phyloP scores from a whole-genome alignment of 2,113 vertebrate species.

The Dipodomys merriami region DNA sequence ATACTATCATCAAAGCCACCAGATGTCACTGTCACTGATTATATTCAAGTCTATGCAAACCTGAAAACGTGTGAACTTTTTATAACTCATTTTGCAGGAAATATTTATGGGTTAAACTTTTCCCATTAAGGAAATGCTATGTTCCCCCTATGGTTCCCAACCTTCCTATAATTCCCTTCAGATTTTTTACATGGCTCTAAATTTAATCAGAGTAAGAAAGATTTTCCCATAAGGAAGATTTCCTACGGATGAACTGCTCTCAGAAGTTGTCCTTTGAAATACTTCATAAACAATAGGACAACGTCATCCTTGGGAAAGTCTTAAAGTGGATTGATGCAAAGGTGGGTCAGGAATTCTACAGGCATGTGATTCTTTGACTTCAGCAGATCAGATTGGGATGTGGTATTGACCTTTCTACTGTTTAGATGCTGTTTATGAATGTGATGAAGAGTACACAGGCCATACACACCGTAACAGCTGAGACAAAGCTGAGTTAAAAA shows the following conservation, averaged over 20 bases:
- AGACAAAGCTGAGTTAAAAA: neutral
- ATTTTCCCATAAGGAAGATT: neutral
- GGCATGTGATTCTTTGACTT: conserved; percentile 40
- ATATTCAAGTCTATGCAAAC: conserved; percentile 65
- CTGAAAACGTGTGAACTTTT: conserved; percentile 40
- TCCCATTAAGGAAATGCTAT: conserved; percentile 21
- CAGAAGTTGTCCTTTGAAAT: conserved; percentile 32
- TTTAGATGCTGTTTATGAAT: neutral
- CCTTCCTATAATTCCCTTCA: neutral
- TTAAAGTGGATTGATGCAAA: neutral
- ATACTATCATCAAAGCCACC: conserved; percentile 77
- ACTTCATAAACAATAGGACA: neutral
- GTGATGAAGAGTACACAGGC: neutral
- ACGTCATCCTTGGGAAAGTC: neutral
- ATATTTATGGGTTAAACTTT: conserved; percentile 44
- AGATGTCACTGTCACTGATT: conserved; percentile 82
- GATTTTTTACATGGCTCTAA: neutral
- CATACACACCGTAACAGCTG: neutral
- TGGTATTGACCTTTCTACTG: neutral
- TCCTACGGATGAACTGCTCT: neutral
- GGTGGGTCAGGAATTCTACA: neutral
- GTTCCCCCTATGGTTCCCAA: neutral
- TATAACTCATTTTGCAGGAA: conserved; percentile 18
- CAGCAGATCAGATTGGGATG: neutral
- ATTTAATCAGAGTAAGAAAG: neutral